Evolutionary conservation across 2,888 invertebrate species (phyloP).

Genomic region (Caenorhabditis zanzibari): DNA sequence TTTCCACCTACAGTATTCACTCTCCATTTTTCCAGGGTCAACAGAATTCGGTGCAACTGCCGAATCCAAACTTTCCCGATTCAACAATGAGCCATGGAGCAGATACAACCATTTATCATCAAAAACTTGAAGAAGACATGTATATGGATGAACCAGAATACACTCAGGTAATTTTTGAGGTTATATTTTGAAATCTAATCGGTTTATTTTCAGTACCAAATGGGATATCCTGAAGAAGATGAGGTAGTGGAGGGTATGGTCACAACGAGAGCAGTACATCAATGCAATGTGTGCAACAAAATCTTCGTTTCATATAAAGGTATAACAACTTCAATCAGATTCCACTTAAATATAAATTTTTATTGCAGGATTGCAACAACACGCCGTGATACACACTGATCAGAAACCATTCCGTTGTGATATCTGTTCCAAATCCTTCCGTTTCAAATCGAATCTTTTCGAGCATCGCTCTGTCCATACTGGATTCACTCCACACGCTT

Average conservation of each 20-base stretch:
- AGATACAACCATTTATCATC: constrained; percentile 49
- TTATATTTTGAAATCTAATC: background rate
- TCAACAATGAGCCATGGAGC: constrained; percentile 44
- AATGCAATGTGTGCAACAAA: constrained; percentile 83
- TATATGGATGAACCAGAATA: constrained; percentile 59
- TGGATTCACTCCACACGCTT: constrained; percentile 82
- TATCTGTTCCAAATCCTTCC: constrained; percentile 81
- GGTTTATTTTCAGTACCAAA: constrained; percentile 40
- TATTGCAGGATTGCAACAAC: constrained; percentile 82
- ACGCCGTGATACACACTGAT: constrained; percentile 84
- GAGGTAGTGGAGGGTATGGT: constrained; percentile 69
- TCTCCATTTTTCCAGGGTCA: constrained; percentile 1
- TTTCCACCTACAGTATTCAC: constrained; percentile 6
- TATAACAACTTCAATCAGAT: too few species aligned
- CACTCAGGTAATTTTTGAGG: constrained; percentile 8
- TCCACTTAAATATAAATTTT: background rate
- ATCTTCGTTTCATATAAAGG: constrained; percentile 83
- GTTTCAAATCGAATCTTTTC: constrained; percentile 83
- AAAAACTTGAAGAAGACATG: constrained; percentile 58
- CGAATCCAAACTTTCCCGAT: background rate
- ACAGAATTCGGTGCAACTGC: background rate
- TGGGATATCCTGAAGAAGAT: constrained; percentile 67
- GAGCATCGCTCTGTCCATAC: constrained; percentile 83
- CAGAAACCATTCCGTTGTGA: constrained; percentile 83
- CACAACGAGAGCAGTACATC: constrained; percentile 79